Evolutionary conservation across 2,797 vertebrate species (phyloP).

Genomic region (Sarcophilus harrisii): DNA sequence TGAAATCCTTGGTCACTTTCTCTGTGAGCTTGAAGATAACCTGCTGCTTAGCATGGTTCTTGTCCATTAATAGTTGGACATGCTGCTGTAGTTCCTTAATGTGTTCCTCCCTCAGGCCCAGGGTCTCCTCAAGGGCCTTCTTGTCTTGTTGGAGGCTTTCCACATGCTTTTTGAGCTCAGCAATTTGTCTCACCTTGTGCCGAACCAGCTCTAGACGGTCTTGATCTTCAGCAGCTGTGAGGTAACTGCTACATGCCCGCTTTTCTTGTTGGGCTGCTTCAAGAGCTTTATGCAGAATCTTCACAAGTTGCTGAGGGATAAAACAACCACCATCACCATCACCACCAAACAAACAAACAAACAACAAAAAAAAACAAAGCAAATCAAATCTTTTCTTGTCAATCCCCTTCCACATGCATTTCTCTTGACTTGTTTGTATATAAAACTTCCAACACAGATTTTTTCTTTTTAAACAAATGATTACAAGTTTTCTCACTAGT

Average conservation of each 20-base stretch:
- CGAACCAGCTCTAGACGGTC: conserved; percentile 92
- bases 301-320: conserved; percentile 90
- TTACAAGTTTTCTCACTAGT: neutral
- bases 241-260: conserved; percentile 88
- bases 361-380: neutral
- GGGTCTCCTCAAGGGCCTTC: conserved; percentile 82
- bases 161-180: conserved; percentile 85
- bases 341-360: too few relatives aligned
- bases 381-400: neutral
- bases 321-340: neutral
- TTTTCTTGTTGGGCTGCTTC: conserved; percentile 95
- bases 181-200: conserved; percentile 91
- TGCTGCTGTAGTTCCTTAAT: conserved; percentile 88
- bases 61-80: conserved; percentile 89
- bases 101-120: conserved; percentile 85
- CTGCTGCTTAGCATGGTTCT: conserved; percentile 92
- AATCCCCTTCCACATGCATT: neutral
- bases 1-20: conserved; percentile 85
- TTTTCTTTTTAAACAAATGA: neutral
- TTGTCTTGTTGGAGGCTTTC: conserved; percentile 85
- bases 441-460: neutral
- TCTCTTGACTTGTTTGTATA: too few relatives aligned
- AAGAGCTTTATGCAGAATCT: conserved; percentile 93
- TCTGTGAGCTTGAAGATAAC: conserved; percentile 92
- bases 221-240: conserved; percentile 88